Conservation (phyloP, 2,113 vertebrate genomes). For the Zeus faber region DNA sequence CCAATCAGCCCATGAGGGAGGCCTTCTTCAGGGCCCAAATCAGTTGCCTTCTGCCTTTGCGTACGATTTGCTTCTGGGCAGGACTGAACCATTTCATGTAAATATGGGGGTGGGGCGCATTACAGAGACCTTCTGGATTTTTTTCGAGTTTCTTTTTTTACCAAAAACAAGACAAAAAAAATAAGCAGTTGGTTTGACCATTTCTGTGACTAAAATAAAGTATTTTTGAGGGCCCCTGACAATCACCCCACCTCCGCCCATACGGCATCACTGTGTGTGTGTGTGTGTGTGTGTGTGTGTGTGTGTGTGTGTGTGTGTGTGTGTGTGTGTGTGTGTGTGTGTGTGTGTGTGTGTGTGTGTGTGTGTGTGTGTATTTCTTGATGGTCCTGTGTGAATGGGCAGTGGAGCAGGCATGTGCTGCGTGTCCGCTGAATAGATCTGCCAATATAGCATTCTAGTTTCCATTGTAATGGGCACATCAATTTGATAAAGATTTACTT, state of each 20-base stretch:
- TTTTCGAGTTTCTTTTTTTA: too few species aligned
- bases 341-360: conserved; percentile 20
- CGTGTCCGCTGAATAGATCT: conserved; percentile 52
- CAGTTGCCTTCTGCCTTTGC: too few species aligned
- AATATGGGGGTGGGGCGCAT: too few species aligned
- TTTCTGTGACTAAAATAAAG: too few species aligned
- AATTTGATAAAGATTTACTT: conserved; percentile 48
- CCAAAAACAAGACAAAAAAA: too few species aligned
- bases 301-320: neutral
- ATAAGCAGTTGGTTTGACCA: conserved; percentile 11
- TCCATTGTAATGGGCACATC: conserved; percentile 48
- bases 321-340: neutral
- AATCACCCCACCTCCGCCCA: too few species aligned
- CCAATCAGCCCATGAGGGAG: too few species aligned
- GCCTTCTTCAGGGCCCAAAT: too few species aligned
- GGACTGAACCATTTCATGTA: too few species aligned
- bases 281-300: neutral
- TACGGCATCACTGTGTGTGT: conserved; percentile 4
- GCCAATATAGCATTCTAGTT: conserved; percentile 52
- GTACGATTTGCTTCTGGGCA: too few species aligned
- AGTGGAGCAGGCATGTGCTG: conserved; percentile 20
- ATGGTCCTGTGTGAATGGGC: conserved; percentile 22
- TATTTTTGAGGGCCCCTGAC: too few species aligned
- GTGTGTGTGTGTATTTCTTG: conserved; percentile 22
- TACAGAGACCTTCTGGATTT: too few species aligned